Percentiles rank a stretch among this genome's conserved stretches.
Evolutionary conservation across 2,888 invertebrate species (phyloP).

Genomic region (Yponomeuta sedellus): DNA sequence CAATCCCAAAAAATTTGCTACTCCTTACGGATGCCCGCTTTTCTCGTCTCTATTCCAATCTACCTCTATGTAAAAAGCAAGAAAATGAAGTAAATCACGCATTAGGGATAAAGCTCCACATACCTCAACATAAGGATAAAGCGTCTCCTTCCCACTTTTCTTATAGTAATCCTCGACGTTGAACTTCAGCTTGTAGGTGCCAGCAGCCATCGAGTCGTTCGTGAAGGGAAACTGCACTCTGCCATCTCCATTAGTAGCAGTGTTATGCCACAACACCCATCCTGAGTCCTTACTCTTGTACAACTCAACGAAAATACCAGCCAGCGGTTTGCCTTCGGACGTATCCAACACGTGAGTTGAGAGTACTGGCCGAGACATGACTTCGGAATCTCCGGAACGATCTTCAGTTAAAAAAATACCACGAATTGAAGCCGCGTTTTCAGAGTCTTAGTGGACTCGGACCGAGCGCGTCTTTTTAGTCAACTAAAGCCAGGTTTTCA

Average conservation of each 20-base stretch:
- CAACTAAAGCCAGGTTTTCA: too few species aligned
- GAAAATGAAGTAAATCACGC: too few species aligned
- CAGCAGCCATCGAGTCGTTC: slow-evolving; percentile 76
- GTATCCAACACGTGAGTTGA: slow-evolving; percentile 87
- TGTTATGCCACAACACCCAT: slow-evolving; percentile 82
- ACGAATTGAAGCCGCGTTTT: neutral
- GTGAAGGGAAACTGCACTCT: slow-evolving; percentile 79
- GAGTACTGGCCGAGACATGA: slow-evolving; percentile 75
- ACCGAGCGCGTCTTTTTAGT: too few species aligned
- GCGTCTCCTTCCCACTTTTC: slow-evolving; percentile 73
- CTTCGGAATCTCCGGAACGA: too few species aligned
- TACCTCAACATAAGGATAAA: slow-evolving; percentile 88
- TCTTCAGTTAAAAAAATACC: neutral
- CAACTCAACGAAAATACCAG: slow-evolving; percentile 80
- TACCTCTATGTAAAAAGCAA: too few species aligned
- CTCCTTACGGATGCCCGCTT: too few species aligned
- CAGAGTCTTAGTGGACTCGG: too few species aligned
- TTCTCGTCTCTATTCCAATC: too few species aligned
- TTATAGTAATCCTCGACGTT: slow-evolving; percentile 84
- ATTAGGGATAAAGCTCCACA: slow-evolving; percentile 22
- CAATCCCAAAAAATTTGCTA: too few species aligned
- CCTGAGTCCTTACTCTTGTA: slow-evolving; percentile 79
- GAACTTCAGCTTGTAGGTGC: slow-evolving; percentile 85
- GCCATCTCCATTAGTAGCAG: slow-evolving; percentile 80
- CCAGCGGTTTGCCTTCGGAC: slow-evolving; percentile 80